Percentiles rank a stretch among this genome's conserved stretches.
Evolutionary conservation across 2,113 vertebrate species (phyloP).

Genomic region (Myanophis thanlyinensis): DNA sequence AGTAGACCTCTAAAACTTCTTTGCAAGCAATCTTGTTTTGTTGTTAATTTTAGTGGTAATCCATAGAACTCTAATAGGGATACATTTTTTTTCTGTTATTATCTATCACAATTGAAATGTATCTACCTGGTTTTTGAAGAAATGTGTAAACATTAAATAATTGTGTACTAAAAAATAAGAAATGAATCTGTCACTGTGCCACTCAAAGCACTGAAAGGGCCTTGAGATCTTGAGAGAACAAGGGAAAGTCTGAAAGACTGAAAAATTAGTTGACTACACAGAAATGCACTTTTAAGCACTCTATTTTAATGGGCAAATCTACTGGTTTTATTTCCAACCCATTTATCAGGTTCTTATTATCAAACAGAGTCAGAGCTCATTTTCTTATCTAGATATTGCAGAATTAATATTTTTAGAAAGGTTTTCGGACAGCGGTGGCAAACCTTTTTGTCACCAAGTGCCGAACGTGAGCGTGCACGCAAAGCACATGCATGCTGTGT

Average conservation of each 20-base stretch:
- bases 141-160: neutral
- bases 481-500: too few relatives aligned
- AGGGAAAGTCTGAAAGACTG: neutral
- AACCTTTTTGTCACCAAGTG: too few relatives aligned
- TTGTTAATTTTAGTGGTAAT: neutral
- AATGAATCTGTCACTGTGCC: neutral
- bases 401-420: slow-evolving; percentile 48
- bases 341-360: neutral
- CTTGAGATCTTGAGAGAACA: neutral
- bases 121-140: neutral
- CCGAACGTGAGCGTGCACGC: too few relatives aligned
- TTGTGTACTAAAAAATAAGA: neutral
- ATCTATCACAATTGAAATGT: neutral
- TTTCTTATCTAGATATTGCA: slow-evolving; percentile 38
- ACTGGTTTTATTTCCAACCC: neutral
- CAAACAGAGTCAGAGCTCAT: neutral
- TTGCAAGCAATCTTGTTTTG: neutral
- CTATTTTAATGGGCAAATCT: neutral
- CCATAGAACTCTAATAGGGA: neutral
- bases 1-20: neutral
- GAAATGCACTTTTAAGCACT: neutral
- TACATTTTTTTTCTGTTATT: neutral
- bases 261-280: neutral
- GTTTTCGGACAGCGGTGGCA: too few relatives aligned
- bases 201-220: neutral